These are phyloP conservation scores for Oxyteleia sp. DNA, from an alignment of 2,888 invertebrate genomes.

Conservation along the genomic window DNA sequence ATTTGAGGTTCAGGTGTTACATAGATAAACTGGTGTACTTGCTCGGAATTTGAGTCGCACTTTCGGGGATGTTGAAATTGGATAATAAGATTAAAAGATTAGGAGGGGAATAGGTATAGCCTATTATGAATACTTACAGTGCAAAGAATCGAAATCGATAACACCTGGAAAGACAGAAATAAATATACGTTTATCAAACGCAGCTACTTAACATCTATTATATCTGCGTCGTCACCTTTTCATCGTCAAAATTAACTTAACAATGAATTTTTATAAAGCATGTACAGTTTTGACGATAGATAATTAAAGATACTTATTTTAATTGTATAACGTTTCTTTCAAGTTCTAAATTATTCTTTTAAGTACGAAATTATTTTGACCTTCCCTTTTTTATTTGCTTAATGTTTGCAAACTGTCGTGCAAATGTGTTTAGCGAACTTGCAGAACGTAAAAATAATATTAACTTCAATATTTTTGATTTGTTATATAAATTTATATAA, in stretches of 20 bases:
- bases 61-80: constrained; percentile 65
- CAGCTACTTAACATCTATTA: neutral
- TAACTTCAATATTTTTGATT: too few relatives aligned
- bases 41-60: constrained; percentile 56
- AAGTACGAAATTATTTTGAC: too few relatives aligned
- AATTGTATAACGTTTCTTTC: too few relatives aligned
- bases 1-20: constrained; percentile 35
- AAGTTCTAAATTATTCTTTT: too few relatives aligned
- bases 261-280: neutral
- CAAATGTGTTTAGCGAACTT: too few relatives aligned
- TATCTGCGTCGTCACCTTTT: neutral
- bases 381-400: too few relatives aligned
- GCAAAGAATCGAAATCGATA: constrained; percentile 59
- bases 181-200: constrained; percentile 21
- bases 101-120: constrained; percentile 50
- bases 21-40: constrained; percentile 51
- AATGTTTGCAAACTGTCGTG: too few relatives aligned
- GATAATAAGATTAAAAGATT: constrained; percentile 66
- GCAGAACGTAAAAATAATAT: too few relatives aligned
- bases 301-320: too few relatives aligned
- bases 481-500: too few relatives aligned
- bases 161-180: constrained; percentile 11
- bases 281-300: too few relatives aligned
- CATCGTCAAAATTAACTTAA: neutral
- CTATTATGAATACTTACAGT: constrained; percentile 63